Conservation (phyloP, 2,113 vertebrate species). For the Cercopithecus mona region DNA sequence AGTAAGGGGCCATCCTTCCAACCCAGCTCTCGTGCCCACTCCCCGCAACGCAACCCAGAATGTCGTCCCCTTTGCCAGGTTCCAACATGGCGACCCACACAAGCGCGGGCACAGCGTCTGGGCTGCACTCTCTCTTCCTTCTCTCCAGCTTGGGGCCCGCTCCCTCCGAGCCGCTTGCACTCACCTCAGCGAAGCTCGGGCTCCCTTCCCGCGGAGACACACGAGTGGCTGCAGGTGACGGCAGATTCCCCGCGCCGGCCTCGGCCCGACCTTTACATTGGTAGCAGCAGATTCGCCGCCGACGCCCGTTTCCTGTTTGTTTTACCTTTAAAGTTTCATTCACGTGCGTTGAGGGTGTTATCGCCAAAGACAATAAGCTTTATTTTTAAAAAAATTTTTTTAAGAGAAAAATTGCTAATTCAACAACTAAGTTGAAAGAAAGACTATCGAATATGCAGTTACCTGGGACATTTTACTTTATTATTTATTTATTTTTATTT, state of each 20-base stretch:
- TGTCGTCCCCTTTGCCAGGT: not conserved
- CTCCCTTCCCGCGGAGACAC: accelerated
- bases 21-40: not conserved
- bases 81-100: constrained; percentile 60
- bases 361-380: too few relatives aligned
- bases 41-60: not conserved
- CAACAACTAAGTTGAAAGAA: not conserved
- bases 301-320: not conserved
- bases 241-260: accelerated
- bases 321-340: not conserved
- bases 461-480: not conserved
- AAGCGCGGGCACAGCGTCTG: accelerated
- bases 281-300: constrained; percentile 60
- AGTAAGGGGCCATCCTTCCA: accelerated
- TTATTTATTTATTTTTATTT: too few relatives aligned
- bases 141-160: too few relatives aligned
- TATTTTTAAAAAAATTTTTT: too few relatives aligned
- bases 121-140: not conserved
- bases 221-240: accelerated
- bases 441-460: constrained; percentile 37
- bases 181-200: not conserved
- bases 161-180: not conserved
- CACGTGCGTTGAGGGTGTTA: accelerated
- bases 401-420: not conserved
- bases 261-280: not conserved